phyloP scores from a whole-genome alignment of 37 sponge, comb jelly and placozoan species.

The Theonella swinhoei region DNA sequence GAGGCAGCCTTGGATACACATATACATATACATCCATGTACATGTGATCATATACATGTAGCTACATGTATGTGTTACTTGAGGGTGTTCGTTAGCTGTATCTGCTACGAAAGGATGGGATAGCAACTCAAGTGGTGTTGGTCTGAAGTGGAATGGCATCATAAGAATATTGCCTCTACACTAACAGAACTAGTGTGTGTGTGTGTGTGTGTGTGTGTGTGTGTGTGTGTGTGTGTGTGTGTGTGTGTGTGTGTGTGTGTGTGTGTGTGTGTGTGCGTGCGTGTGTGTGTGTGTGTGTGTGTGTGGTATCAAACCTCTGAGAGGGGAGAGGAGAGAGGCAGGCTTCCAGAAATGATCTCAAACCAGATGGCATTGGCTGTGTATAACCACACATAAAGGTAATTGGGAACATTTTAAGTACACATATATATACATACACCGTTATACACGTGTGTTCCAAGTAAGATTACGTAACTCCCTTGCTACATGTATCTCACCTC shows the following conservation, averaged over 20 bases:
- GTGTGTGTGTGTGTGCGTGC: conserved; percentile 31
- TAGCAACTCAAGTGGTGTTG: background rate
- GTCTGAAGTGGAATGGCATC: no score
- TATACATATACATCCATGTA: no score
- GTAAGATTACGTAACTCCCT: no score
- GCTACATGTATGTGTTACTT: no score
- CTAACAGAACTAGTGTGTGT: conserved; percentile 14
- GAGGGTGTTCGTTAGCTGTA: background rate
- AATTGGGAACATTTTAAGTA: background rate
- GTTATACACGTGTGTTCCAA: no score
- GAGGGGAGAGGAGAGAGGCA: conserved; percentile 52
- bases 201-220: conserved; percentile 38
- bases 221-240: conserved; percentile 37
- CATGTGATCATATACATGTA: no score
- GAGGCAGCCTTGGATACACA: no score
- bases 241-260: conserved; percentile 35
- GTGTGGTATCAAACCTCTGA: conserved; percentile 36
- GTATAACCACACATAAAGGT: background rate
- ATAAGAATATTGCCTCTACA: no score
- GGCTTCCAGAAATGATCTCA: conserved; percentile 57
- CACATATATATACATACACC: no score
- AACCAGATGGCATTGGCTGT: conserved; percentile 37
- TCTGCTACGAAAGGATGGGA: conserved; percentile 3
- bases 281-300: conserved; percentile 38
- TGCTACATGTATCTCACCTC: conserved; percentile 41